Evolutionary conservation across 2,888 invertebrate species (phyloP).

Genomic region (Ichneumoninae sp.): DNA sequence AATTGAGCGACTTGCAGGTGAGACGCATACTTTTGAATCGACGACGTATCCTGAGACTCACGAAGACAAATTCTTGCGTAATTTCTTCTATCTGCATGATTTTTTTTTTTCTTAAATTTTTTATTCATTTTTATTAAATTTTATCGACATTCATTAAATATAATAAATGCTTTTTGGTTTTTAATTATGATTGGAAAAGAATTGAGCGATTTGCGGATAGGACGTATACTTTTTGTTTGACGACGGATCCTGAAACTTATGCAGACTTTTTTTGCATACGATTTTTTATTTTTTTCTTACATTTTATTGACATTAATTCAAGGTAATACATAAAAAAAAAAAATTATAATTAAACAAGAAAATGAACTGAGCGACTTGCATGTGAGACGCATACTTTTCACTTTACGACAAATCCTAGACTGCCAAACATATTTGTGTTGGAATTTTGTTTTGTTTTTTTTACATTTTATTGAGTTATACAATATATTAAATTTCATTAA

Average conservation of each 20-base stretch:
- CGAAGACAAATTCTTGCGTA: too few species aligned
- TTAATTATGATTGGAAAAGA: conserved; percentile 84
- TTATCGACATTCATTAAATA: background rate
- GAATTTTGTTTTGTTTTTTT: too few species aligned
- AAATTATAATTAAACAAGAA: too few species aligned
- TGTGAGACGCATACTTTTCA: conserved; percentile 78
- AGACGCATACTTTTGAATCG: conserved; percentile 66
- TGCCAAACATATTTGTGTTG: too few species aligned
- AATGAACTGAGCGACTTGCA: conserved; percentile 94
- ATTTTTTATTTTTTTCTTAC: too few species aligned
- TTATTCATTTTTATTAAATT: background rate
- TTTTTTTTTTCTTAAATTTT: background rate
- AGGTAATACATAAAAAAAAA: too few species aligned
- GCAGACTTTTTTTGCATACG: too few species aligned
- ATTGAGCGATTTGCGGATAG: conserved; percentile 93
- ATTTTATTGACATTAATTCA: too few species aligned
- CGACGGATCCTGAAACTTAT: too few species aligned
- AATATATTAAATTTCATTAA: background rate
- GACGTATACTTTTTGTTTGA: conserved; percentile 47
- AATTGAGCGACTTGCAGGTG: conserved; percentile 94
- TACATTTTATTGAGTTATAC: background rate
- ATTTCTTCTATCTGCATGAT: too few species aligned
- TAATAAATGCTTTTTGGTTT: too few species aligned
- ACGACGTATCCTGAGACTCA: background rate
- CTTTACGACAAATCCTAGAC: too few species aligned